phyloP scores from a whole-genome alignment of 2,888 invertebrate species.

The Heliconius sara region DNA sequence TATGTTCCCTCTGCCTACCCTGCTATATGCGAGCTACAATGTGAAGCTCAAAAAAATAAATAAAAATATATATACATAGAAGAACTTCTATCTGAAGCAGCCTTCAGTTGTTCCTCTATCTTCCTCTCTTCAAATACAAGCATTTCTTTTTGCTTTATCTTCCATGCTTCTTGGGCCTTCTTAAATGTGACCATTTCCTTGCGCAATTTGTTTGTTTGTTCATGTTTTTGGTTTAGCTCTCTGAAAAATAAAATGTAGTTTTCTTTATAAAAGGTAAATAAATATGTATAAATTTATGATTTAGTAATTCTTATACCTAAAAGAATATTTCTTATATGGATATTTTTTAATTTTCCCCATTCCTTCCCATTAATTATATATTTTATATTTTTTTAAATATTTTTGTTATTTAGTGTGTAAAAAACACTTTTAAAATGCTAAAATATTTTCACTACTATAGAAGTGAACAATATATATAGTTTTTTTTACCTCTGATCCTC shows the following conservation, averaged over 20 bases:
- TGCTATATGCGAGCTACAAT: too few species aligned
- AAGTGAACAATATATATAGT: background rate
- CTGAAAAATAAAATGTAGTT: constrained; percentile 59
- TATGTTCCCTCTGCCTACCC: too few species aligned
- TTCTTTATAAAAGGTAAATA: background rate
- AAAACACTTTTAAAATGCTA: too few species aligned
- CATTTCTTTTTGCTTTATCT: constrained; percentile 68
- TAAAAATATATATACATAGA: constrained; percentile 58
- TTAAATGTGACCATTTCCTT: constrained; percentile 82
- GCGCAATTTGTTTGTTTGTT: constrained; percentile 74
- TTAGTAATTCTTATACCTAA: too few species aligned
- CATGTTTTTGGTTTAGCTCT: constrained; percentile 77
- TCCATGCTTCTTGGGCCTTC: constrained; percentile 79
- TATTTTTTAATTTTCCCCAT: too few species aligned
- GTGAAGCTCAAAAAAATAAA: too few species aligned
- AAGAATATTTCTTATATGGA: too few species aligned
- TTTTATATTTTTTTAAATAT: too few species aligned
- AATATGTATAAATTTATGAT: too few species aligned
- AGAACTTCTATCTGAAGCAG: constrained; percentile 56
- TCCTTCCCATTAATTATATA: too few species aligned
- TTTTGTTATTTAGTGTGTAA: too few species aligned
- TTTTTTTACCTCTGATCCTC: constrained; percentile 82
- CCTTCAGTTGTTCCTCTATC: constrained; percentile 57
- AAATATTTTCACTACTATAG: too few species aligned
- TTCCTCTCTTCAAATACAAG: constrained; percentile 74